Percentiles rank a stretch among this genome's conserved stretches.
phyloP scores from a whole-genome alignment of 2,888 invertebrate species.

The Agrotis clavis region DNA sequence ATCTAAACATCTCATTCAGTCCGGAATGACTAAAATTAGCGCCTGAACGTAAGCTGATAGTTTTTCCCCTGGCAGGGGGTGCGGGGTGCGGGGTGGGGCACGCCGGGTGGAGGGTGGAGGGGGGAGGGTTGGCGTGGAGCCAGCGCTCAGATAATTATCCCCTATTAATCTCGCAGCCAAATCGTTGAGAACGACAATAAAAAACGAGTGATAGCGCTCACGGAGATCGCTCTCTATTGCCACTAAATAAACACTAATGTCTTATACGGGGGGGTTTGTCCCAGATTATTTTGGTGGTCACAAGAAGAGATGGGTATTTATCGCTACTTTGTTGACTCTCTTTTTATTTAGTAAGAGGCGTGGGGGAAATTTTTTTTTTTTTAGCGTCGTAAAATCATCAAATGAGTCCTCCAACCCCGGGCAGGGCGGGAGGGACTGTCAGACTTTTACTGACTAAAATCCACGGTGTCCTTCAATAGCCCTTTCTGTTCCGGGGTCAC shows the following conservation, averaged over 20 bases:
- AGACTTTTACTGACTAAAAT: too few relatives aligned
- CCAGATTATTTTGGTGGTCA: conserved; percentile 4
- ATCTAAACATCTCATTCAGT: conserved; percentile 42
- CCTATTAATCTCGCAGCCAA: conserved; percentile 82
- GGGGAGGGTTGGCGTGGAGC: conserved; percentile 71
- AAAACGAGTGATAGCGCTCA: conserved; percentile 74
- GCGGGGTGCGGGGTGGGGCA: conserved; percentile 24
- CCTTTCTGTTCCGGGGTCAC: too few relatives aligned
- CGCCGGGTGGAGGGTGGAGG: neutral
- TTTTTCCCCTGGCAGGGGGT: conserved; percentile 53
- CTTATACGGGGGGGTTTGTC: conserved; percentile 12
- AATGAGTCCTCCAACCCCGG: too few relatives aligned
- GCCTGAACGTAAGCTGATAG: conserved; percentile 53
- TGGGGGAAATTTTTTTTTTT: too few relatives aligned
- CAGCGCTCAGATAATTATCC: conserved; percentile 81
- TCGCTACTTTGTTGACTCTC: conserved; percentile 3
- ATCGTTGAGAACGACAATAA: conserved; percentile 74
- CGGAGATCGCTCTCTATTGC: conserved; percentile 54
- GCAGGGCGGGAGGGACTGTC: too few relatives aligned
- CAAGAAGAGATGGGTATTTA: neutral
- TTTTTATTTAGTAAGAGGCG: neutral
- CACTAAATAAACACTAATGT: conserved; percentile 57
- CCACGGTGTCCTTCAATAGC: too few relatives aligned
- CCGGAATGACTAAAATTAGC: conserved; percentile 56
- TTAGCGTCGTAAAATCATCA: too few relatives aligned